Evolutionary conservation across 2,113 vertebrate genomes (phyloP).

Genomic region (Clupea harengus): DNA sequence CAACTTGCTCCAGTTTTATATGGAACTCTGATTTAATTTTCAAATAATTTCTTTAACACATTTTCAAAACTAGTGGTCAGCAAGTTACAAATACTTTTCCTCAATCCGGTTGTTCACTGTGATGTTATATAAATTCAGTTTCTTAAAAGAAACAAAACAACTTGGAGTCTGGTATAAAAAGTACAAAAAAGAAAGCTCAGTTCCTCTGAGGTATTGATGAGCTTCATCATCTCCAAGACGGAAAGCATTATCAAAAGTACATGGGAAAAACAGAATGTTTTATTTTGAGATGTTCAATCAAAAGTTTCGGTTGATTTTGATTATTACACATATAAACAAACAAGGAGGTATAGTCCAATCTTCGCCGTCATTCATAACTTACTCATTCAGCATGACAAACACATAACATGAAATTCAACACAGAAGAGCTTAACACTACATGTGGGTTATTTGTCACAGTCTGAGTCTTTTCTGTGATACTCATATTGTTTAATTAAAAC

Average conservation of each 20-base stretch:
- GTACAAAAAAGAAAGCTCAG: neutral
- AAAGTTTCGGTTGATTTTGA: neutral
- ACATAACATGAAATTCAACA: neutral
- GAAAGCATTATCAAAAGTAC: neutral
- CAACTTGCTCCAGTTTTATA: neutral
- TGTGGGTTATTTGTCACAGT: neutral
- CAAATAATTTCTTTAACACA: neutral
- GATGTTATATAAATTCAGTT: neutral
- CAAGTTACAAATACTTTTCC: slow-evolving; percentile 20
- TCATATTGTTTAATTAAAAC: neutral
- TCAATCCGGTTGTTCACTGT: neutral
- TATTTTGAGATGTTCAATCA: neutral
- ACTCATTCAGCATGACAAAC: neutral
- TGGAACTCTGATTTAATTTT: slow-evolving; percentile 4
- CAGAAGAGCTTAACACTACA: neutral
- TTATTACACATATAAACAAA: neutral
- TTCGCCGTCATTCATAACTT: neutral
- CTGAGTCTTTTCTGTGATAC: neutral
- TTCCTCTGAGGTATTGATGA: neutral
- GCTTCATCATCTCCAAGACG: neutral
- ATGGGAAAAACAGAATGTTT: neutral
- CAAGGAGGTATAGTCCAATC: neutral
- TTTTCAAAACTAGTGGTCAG: slow-evolving; percentile 29
- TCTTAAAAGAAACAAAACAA: neutral
- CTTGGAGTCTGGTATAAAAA: neutral